Evolutionary conservation across 2,888 invertebrate species (phyloP).

Genomic region (Xestoiulus laeticollis): DNA sequence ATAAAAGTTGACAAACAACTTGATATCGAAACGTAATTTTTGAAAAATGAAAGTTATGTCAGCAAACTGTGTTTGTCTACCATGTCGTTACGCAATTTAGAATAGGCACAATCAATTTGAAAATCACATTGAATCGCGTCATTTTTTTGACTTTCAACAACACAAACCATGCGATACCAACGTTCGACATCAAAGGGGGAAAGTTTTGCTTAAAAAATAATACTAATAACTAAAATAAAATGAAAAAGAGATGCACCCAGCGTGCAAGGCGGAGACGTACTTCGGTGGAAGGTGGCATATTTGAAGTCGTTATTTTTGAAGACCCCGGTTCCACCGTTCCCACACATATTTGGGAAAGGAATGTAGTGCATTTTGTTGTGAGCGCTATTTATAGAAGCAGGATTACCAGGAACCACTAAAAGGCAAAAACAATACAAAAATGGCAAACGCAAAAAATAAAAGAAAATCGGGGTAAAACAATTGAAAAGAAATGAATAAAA

Average conservation of each 20-base stretch:
- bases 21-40: no score
- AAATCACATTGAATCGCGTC: no score
- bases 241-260: constrained; percentile 32
- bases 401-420: constrained; percentile 42
- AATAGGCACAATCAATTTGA: neutral
- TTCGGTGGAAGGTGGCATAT: constrained; percentile 55
- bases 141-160: neutral
- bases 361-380: constrained; percentile 47
- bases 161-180: constrained; percentile 2
- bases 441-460: constrained; percentile 50
- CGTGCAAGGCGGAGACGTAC: constrained; percentile 45
- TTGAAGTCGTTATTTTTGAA: constrained; percentile 52
- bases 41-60: no score
- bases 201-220: neutral
- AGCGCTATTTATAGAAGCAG: constrained; percentile 38
- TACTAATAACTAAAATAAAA: constrained; percentile 42
- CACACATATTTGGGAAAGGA: neutral
- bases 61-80: no score
- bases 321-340: constrained; percentile 6
- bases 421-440: constrained; percentile 45
- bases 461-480: neutral
- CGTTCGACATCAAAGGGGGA: neutral
- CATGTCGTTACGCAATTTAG: no score
- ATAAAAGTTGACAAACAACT: no score
- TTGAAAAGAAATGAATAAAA: neutral